phyloP scores from a whole-genome alignment of 2,888 invertebrate genomes.

The Laspeyria flexula region DNA sequence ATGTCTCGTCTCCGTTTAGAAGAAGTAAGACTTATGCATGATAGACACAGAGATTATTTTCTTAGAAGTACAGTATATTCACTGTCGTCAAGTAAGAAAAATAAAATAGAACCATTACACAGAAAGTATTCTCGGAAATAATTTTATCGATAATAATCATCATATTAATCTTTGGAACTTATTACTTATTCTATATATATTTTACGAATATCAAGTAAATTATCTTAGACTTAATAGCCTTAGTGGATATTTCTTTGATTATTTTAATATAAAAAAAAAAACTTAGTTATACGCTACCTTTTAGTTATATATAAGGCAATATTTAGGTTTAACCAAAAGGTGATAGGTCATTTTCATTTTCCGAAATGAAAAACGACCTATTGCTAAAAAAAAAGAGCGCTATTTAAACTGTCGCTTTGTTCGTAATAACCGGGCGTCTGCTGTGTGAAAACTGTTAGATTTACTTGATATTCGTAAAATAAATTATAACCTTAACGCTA shows the following conservation, averaged over 20 bases:
- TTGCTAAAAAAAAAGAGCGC: too few species aligned
- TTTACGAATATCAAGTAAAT: conserved; percentile 8
- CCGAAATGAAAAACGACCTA: too few species aligned
- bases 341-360: too few species aligned
- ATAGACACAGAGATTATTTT: too few species aligned
- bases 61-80: neutral
- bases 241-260: neutral
- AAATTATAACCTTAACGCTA: conserved; percentile 21
- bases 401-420: too few species aligned
- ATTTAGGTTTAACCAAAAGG: too few species aligned
- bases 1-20: too few species aligned
- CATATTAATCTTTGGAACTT: conserved; percentile 41
- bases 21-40: too few species aligned
- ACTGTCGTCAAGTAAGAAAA: neutral
- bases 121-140: neutral
- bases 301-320: too few species aligned
- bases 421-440: too few species aligned
- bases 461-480: conserved; percentile 9
- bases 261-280: neutral
- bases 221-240: neutral
- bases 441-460: too few species aligned
- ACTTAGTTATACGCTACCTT: too few species aligned
- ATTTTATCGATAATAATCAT: neutral
- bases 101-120: neutral
- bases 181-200: conserved; percentile 8